Base-by-base conservation (phyloP, 2,797 vertebrate genomes). In the Adelosebastes latens region DNA sequence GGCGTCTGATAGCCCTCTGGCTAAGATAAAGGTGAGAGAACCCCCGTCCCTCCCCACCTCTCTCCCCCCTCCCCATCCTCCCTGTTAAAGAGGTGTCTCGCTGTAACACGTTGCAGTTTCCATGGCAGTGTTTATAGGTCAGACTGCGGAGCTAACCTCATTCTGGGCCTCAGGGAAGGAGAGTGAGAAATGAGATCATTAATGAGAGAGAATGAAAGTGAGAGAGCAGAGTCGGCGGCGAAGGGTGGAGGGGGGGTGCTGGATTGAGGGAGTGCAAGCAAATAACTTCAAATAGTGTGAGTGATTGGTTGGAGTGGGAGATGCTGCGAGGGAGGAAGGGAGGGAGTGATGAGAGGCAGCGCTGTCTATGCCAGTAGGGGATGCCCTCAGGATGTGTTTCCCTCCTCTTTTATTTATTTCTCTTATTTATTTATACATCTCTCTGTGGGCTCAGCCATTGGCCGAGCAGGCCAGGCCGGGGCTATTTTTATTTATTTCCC, bases 301-400 rank as follows among this genome's bases (percentile, higher is more conserved):
- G 85, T 87, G 91, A 92, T 92, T 90, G 84, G 89, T 87, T 80
- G 68, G 82, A 89, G 91, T 80, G 83, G 66, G 79, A 88, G 89
- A 87, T 76, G 83, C 72, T 81, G 81, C 52, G 76, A 71, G 83
- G 32, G 73, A 83, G 86, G 39, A 52, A 60, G 66, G 22, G 69
- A 83, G 80, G 52, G 70, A 39, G 36, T 14, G 36, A 55, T 86
- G 80, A 85, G 91, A 69, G 74, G 78, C 75, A 79, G 84, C 13
- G 52, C 71, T 79, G 86, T 92, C 86, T 86, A 73, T 77, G 89
- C 88, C 91, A 91, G 91, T 83, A 90, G 91, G 93, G 91, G 91
- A 93, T 94, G 90, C 94, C 93, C 93, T 93, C 87, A 92, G 93
- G 93, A 94, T 91, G 93, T 90, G 90, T 91, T 93, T 92, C 90